Evolutionary conservation across 2,113 vertebrate species (phyloP), one percentile per base, ranked within the genome.

Genomic region (Colossoma macropomum): DNA sequence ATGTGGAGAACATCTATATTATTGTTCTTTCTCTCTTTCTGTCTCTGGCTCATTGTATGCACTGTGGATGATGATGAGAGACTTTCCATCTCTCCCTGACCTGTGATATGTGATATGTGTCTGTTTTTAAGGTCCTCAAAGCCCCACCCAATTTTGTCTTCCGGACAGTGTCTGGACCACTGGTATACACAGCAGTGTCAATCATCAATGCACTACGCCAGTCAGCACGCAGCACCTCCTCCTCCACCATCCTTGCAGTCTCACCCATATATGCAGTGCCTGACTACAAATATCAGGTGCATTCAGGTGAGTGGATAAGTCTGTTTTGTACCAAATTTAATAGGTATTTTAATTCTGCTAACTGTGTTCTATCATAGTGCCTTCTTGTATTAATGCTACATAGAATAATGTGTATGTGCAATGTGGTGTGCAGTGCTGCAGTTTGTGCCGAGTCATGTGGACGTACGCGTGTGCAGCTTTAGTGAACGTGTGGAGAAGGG

Each of bases 391-490:
- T 11, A 19, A 21, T 86, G 21, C 30, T 71, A 4, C 28, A 0
- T 34, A 50, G 27, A 1, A 50, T 50, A 50, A 19, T 32, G 28
- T 34, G 11, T 59, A 25, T n/a, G 32, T 82, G 28, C 54, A 38
- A 21, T 56, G 66, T 80, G 65, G 32, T 60, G 38, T 52, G 63
- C 52, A 80, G 96, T 98, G 30, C 95, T 99, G 82, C 97, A 99
- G 93, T 98, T 99, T 83, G 97, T 99, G 63, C 97, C 97, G 28
- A 88, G 91, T 16, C 95, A 95, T 0, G 88, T 98, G 59, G 98
- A 99, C 23, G 88, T 96, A 17, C 89, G 97, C 2, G 92, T 99
- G 84, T 99, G 97, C 79, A 97, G 94, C 92, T 99, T 99, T 62
- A 97, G 95, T 27, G 95, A 94, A 84, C 95, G 90, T 3, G 93